Evolutionary conservation across 2,888 invertebrate species (phyloP), one percentile per base, ranked within the genome.

Genomic region (Sclerodermus sp.): DNA sequence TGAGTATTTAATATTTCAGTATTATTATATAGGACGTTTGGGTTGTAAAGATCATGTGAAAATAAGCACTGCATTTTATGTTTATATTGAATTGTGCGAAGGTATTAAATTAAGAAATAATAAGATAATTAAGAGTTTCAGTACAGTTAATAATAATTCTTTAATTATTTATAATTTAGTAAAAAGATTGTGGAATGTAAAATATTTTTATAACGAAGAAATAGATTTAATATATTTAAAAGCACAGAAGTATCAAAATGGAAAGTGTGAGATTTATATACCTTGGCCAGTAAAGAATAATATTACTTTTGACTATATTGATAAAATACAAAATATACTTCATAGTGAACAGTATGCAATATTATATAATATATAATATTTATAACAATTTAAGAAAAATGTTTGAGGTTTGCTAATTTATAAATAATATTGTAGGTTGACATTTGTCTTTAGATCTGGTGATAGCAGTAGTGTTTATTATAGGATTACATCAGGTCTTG

Each of bases 61-160:
- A 59, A 79, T 82, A 13, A 77, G 79, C 1, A 69, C 81, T 54
- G 80, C 82, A 1, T 77, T 79, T 44, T 80, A 83, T 58, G 80
- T 84, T 1, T 84, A 82, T 60, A 73, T 81, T 40, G 83, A 85
- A 64, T 67, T 86, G 37, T 79, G 79, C 57, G 82, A 83, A 79
- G 82, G 84, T n/a, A n/a, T n/a, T 84, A 76, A 55, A 47, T 45
- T 34, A 34, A 34, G 46, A 39, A 46, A 43, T 10, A 38, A 37
- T 15, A 31, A 45, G 31, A 14, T 0, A 44, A 18, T 5, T 38
- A 13, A 32, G 46, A 32, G 1, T 14, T 44, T 41, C 16, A 17
- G 29, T 23, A 23, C 3, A 23, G 23, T 5, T 5, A 23, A 23
- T 23, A n/a, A 23, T 23, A 23, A 23, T 3, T 8, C 3, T 3